Percentiles rank a stretch among this genome's conserved stretches.
Evolutionary conservation across 2,113 vertebrate species (phyloP).

Genomic region (Laticauda laticaudata): DNA sequence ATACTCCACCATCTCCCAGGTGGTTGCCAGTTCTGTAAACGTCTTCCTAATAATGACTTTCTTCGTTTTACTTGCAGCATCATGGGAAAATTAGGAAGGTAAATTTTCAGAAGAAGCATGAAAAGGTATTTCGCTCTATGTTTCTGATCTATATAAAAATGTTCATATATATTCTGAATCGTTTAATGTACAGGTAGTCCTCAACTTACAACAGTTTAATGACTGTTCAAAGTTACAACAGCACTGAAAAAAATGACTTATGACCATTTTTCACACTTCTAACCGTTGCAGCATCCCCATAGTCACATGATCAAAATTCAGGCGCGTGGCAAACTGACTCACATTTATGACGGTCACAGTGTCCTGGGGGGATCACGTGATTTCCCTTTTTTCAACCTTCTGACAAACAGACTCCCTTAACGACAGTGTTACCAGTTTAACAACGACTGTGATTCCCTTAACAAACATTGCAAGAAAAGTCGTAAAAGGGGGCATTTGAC

Average conservation of each 20-base stretch:
- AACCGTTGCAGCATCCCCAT: no score
- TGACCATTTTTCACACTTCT: background rate
- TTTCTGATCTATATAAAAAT: conserved; percentile 21
- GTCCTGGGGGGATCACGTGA: background rate
- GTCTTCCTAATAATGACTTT: background rate
- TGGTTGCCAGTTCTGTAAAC: rapidly evolving
- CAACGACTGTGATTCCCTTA: no score
- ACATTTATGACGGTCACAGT: no score
- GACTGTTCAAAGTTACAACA: background rate
- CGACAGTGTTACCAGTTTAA: no score
- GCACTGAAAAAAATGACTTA: background rate
- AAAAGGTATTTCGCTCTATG: conserved; percentile 78
- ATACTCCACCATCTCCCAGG: rapidly evolving
- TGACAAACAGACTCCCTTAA: no score
- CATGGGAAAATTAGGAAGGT: conserved; percentile 94
- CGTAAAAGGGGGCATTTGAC: no score
- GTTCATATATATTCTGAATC: no score
- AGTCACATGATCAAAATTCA: background rate
- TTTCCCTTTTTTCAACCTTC: no score
- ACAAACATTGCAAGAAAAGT: no score
- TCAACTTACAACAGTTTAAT: no score
- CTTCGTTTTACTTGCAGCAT: conserved; percentile 74
- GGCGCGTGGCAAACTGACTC: background rate
- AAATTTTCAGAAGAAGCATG: conserved; percentile 91
- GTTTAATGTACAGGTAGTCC: no score